Base-by-base conservation (phyloP, 2,888 invertebrate species). In the Protodeltote pygarga region DNA sequence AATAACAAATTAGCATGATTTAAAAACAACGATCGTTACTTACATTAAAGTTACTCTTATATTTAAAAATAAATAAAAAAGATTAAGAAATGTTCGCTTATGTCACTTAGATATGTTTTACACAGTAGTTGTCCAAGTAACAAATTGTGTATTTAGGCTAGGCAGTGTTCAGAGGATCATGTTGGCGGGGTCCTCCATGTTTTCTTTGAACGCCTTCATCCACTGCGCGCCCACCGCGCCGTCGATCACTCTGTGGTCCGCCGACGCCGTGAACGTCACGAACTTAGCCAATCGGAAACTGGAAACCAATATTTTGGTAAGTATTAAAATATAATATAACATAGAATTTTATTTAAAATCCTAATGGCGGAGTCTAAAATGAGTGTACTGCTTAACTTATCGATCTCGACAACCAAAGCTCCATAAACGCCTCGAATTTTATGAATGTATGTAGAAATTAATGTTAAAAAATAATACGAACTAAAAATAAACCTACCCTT, bases 141-240 rank as follows among this genome's bases (percentile, higher is more conserved):
- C 73, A 74, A 76, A 75, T 66, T 59, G 71, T 45, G 42, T 10
- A 39, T 2, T 8, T 2, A 9, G 13, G 35, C 20, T 21, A 28
- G 20, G 35, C 34, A 15, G 42, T 11, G 24, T 75, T 93, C 95
- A 99, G 75, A 99, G 93, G 61, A 99, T 94, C 96, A 99, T 99
- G 58, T 96, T 95, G 65, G 96, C 94, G 15, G 99, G 99, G 78
- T 98, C 96, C 89, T 99, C 98, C 63, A 99, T 89, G 80, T 95
- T 95, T 52, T 95, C 94, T 71, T 95, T 96, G 93, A 99, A 98
- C 37, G 95, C 96, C 74, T 96, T 93, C 77, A 99, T 93, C 98
- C 98, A 99, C 81, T 96, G 95, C 1, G 99, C 99, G 40, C 98
- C 99, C 3, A 99, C 96, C 65, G 99, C 99, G 33, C 99, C 99